These are phyloP conservation scores for Sus scrofa DNA, from an alignment of 2,113 vertebrate genomes.

Conservation along the genomic window T2T-Sscrofa CM000819.6:48859501-48860000, in stretches of 20 bases:
- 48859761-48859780: not conserved
- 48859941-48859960: not conserved
- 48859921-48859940: not conserved
- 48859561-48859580: conserved; percentile 55
- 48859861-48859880: too few relatives aligned
- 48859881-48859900: not conserved
- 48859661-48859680: not conserved
- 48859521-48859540: conserved; percentile 62
- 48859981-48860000: too few relatives aligned
- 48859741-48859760: not conserved
- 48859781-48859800: too few relatives aligned
- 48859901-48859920: not conserved
- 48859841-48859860: too few relatives aligned
- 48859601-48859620: conserved; percentile 61
- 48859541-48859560: conserved; percentile 16
- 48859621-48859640: conserved; percentile 70
- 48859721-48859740: not conserved
- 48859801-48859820: too few relatives aligned
- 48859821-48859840: too few relatives aligned
- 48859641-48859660: conserved; percentile 52
- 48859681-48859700: not conserved
- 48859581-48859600: conserved; percentile 48
- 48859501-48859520: conserved; percentile 77
- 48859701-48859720: not conserved
- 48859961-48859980: too few relatives aligned